Percentiles rank a stretch among this genome's conserved stretches.
Conservation (phyloP, 2,888 invertebrate genomes). For the Beris chalybata region DNA sequence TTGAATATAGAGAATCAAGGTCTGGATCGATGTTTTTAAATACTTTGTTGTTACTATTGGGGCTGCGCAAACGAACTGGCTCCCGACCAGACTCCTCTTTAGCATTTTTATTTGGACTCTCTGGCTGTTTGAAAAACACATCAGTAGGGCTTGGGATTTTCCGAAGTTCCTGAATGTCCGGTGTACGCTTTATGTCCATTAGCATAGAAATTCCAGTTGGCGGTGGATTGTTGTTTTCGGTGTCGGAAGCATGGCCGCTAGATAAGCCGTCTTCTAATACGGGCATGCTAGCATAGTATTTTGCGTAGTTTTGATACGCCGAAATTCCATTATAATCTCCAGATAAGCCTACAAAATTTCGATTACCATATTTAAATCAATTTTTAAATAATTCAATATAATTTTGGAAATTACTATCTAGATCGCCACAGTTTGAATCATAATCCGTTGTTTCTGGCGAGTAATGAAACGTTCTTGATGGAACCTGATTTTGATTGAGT, state of each 20-base stretch:
- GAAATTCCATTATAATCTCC: slow-evolving; percentile 61
- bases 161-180: slow-evolving; percentile 40
- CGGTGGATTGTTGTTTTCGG: slow-evolving; percentile 82
- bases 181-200: slow-evolving; percentile 53
- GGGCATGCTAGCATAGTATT: slow-evolving; percentile 80
- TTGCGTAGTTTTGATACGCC: slow-evolving; percentile 64
- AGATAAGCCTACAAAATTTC: slow-evolving; percentile 55
- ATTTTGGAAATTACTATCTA: slow-evolving; percentile 69
- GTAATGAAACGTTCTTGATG: slow-evolving; percentile 80
- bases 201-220: slow-evolving; percentile 51
- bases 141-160: slow-evolving; percentile 41
- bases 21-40: slow-evolving; percentile 60
- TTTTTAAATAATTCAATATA: not conserved
- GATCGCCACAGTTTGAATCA: slow-evolving; percentile 79
- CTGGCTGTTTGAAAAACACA: slow-evolving; percentile 31
- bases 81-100: slow-evolving; percentile 38
- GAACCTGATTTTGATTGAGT: slow-evolving; percentile 57
- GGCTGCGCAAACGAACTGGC: slow-evolving; percentile 46
- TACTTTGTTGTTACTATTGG: slow-evolving; percentile 52
- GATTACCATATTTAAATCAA: not conserved
- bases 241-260: slow-evolving; percentile 91
- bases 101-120: slow-evolving; percentile 49
- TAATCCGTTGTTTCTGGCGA: slow-evolving; percentile 93
- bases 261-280: slow-evolving; percentile 92
- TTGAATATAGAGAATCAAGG: slow-evolving; percentile 73